Conservation (phyloP, 2,113 vertebrate species). For the Oncorhynchus kisutch region DNA sequence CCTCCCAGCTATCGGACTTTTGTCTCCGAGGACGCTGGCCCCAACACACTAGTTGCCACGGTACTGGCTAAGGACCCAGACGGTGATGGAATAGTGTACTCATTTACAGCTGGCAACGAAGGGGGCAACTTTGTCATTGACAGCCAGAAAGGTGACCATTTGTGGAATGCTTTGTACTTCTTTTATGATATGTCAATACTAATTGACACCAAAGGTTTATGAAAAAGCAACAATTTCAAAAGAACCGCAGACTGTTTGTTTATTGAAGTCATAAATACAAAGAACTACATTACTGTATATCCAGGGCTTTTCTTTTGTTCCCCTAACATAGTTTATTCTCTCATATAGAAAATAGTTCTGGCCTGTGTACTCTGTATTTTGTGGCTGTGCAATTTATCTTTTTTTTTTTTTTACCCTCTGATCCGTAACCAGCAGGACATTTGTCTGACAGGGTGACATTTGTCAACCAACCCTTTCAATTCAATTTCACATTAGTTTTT, state of each 20-base stretch:
- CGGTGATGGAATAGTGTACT: slow-evolving; percentile 84
- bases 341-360: slow-evolving; percentile 17
- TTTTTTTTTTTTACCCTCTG: slow-evolving; percentile 69
- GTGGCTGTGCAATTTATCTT: slow-evolving; percentile 61
- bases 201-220: slow-evolving; percentile 13
- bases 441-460: slow-evolving; percentile 63
- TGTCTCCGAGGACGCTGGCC: slow-evolving; percentile 88
- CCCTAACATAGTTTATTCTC: slow-evolving; percentile 9
- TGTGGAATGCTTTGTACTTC: background rate
- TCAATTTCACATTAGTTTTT: slow-evolving; percentile 74
- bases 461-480: slow-evolving; percentile 74
- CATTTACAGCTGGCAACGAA: slow-evolving; percentile 81
- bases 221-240: slow-evolving; percentile 44
- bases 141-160: slow-evolving; percentile 82
- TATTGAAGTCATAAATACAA: slow-evolving; percentile 52
- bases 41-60: slow-evolving; percentile 84
- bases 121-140: slow-evolving; percentile 87
- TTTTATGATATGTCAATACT: background rate
- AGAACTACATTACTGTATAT: slow-evolving; percentile 1
- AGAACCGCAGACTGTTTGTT: slow-evolving; percentile 5
- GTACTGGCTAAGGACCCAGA: slow-evolving; percentile 87
- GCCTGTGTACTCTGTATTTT: slow-evolving; percentile 35
- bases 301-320: background rate
- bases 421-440: slow-evolving; percentile 64
- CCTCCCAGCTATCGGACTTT: slow-evolving; percentile 84